Evolutionary conservation across 1,140 invertebrate species (phyloP).

Genomic region (Zophobas morio): DNA sequence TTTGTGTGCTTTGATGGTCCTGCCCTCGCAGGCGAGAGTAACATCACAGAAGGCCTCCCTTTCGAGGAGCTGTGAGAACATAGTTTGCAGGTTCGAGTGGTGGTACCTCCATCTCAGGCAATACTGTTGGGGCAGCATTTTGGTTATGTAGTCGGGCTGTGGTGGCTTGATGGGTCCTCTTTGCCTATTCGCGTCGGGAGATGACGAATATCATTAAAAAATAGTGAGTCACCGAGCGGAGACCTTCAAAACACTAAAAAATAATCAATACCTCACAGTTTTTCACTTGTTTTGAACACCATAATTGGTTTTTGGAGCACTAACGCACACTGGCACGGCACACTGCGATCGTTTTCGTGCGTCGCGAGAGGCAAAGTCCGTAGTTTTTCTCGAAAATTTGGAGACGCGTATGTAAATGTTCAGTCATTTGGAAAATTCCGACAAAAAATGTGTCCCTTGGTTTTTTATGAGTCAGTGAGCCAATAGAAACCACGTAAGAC

Average conservation of each 20-base stretch:
- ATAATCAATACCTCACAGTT: slow-evolving; percentile 62
- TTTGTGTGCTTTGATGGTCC: slow-evolving; percentile 90
- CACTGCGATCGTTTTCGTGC: slow-evolving; percentile 49
- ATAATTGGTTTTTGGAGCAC: slow-evolving; percentile 57
- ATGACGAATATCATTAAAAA: slow-evolving; percentile 37
- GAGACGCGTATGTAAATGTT: slow-evolving; percentile 65
- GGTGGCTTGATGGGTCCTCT: neutral
- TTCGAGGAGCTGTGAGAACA: slow-evolving; percentile 91
- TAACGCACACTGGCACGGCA: slow-evolving; percentile 46
- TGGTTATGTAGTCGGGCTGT: slow-evolving; percentile 13
- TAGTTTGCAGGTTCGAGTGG: slow-evolving; percentile 89
- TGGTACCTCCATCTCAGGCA: slow-evolving; percentile 93
- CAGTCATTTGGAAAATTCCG: slow-evolving; percentile 68
- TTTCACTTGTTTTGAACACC: slow-evolving; percentile 59
- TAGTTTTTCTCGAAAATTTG: slow-evolving; percentile 63
- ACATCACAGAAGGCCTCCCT: slow-evolving; percentile 93
- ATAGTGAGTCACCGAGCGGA: slow-evolving; percentile 55
- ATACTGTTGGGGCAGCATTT: slow-evolving; percentile 88
- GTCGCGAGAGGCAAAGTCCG: slow-evolving; percentile 49
- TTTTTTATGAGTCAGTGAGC: slow-evolving; percentile 68
- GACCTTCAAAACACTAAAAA: slow-evolving; percentile 61
- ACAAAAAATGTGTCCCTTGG: slow-evolving; percentile 65
- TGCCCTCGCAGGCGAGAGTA: slow-evolving; percentile 90
- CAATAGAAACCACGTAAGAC: slow-evolving; percentile 67
- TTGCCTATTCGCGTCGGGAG: slow-evolving; percentile 7